phyloP scores from a whole-genome alignment of 2,113 vertebrate species.

The Ciconia maguari region DNA sequence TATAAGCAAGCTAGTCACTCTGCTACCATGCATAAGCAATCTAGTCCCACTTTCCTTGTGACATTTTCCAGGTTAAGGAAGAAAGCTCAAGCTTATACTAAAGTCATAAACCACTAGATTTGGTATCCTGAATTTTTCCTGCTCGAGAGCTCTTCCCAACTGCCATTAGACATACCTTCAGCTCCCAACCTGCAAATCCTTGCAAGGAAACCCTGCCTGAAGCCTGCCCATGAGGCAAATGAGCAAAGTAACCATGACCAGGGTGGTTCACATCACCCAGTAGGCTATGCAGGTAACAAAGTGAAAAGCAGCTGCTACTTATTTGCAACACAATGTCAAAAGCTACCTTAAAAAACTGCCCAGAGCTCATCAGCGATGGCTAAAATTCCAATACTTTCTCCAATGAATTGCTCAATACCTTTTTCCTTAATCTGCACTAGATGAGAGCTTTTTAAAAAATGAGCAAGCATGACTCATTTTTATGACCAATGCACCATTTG shows the following conservation, averaged over 20 bases:
- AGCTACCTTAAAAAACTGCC: not conserved
- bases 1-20: not conserved
- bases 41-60: not conserved
- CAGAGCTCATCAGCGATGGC: not conserved
- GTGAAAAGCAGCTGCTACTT: not conserved
- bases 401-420: slow-evolving; percentile 19
- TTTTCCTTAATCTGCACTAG: slow-evolving; percentile 12
- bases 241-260: not conserved
- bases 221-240: not conserved
- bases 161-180: not conserved
- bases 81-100: not conserved
- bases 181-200: not conserved
- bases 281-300: not conserved
- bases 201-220: not conserved
- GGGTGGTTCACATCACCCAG: not conserved
- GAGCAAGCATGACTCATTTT: slow-evolving; percentile 66
- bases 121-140: not conserved
- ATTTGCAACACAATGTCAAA: not conserved
- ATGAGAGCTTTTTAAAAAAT: slow-evolving; percentile 52
- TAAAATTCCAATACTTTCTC: slow-evolving; percentile 22
- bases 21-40: not conserved
- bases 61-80: not conserved
- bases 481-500: slow-evolving; percentile 56
- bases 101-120: not conserved
- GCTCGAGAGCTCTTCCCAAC: not conserved